These are phyloP conservation scores for Drosophila novamexicana DNA, from an alignment of 1,140 invertebrate genomes.

Conservation along the genomic window DNA sequence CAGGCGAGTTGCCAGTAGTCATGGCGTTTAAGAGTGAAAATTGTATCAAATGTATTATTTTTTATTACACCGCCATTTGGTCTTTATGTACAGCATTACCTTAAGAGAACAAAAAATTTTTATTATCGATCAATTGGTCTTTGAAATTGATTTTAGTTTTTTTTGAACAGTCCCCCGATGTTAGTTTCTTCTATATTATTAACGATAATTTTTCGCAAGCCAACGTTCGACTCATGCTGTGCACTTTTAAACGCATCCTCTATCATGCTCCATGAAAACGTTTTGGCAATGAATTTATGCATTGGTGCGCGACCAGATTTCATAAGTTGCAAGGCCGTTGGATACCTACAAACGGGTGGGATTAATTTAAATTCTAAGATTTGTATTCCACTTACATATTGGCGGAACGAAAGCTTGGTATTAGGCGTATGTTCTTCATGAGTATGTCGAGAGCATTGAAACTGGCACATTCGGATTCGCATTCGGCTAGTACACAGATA, in stretches of 20 bases:
- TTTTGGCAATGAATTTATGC: slow-evolving; percentile 56
- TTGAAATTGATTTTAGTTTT: slow-evolving; percentile 1
- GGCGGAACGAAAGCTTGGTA: slow-evolving; percentile 70
- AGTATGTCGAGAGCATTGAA: slow-evolving; percentile 74
- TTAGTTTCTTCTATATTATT: slow-evolving; percentile 49
- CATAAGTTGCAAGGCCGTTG: slow-evolving; percentile 68
- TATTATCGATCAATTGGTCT: slow-evolving; percentile 1
- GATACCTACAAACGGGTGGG: slow-evolving; percentile 48
- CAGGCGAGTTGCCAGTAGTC: too few relatives aligned
- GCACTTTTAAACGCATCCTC: slow-evolving; percentile 61
- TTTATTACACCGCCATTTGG: too few relatives aligned
- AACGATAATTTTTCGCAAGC: slow-evolving; percentile 62
- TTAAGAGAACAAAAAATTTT: slow-evolving; percentile 8
- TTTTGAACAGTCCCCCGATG: slow-evolving; percentile 23
- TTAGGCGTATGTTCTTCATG: slow-evolving; percentile 74
- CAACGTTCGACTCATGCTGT: slow-evolving; percentile 62
- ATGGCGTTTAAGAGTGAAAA: too few relatives aligned
- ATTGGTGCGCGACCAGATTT: slow-evolving; percentile 55
- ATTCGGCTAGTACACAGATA: slow-evolving; percentile 69
- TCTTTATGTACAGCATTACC: too few relatives aligned
- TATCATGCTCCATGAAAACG: slow-evolving; percentile 39
- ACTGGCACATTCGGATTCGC: slow-evolving; percentile 65
- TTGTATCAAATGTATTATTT: too few relatives aligned
- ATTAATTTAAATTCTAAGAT: background rate
- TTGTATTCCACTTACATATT: slow-evolving; percentile 58